These are phyloP conservation scores for Leptoclinus maculatus DNA, from an alignment of 2,797 vertebrate species.

Conservation along the genomic window DNA sequence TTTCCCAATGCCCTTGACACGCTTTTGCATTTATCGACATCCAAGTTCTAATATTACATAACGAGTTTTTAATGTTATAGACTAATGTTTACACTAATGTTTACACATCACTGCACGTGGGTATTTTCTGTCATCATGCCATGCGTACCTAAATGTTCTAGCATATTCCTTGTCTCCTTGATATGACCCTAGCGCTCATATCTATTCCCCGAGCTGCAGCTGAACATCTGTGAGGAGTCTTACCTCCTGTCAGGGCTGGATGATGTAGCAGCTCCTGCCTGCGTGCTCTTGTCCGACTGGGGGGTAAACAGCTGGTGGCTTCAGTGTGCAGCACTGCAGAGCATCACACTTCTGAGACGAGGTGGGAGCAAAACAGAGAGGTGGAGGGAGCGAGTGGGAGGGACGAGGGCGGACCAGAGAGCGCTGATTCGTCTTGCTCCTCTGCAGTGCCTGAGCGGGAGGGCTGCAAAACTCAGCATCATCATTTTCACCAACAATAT, in stretches of 20 bases:
- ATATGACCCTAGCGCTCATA: neutral
- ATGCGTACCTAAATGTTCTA: slow-evolving; percentile 2
- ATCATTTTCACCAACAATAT: slow-evolving; percentile 32
- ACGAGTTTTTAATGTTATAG: neutral
- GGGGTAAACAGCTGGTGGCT: slow-evolving; percentile 15
- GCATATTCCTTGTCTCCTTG: slow-evolving; percentile 8
- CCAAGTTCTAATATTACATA: neutral
- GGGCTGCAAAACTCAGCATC: slow-evolving; percentile 39
- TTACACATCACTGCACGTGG: neutral
- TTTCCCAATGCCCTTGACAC: neutral
- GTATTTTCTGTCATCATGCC: neutral
- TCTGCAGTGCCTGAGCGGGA: slow-evolving; percentile 68
- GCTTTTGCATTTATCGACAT: neutral
- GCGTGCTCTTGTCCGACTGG: slow-evolving; percentile 11
- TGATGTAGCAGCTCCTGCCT: slow-evolving; percentile 52
- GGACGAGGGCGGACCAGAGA: slow-evolving; percentile 41
- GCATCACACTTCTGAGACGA: slow-evolving; percentile 32
- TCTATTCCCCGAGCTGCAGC: neutral
- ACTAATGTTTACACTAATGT: slow-evolving; percentile 1
- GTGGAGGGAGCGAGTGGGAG: slow-evolving; percentile 48
- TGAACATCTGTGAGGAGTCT: slow-evolving; percentile 25
- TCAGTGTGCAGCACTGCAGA: slow-evolving; percentile 62
- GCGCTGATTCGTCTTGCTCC: slow-evolving; percentile 69
- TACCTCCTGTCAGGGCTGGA: slow-evolving; percentile 62
- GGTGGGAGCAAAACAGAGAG: slow-evolving; percentile 27